Percentiles rank a stretch among this genome's conserved stretches.
These are phyloP conservation scores for Sminthopsis crassicaudata DNA, from an alignment of 2,113 vertebrate genomes.

Conservation along the genomic window DNA sequence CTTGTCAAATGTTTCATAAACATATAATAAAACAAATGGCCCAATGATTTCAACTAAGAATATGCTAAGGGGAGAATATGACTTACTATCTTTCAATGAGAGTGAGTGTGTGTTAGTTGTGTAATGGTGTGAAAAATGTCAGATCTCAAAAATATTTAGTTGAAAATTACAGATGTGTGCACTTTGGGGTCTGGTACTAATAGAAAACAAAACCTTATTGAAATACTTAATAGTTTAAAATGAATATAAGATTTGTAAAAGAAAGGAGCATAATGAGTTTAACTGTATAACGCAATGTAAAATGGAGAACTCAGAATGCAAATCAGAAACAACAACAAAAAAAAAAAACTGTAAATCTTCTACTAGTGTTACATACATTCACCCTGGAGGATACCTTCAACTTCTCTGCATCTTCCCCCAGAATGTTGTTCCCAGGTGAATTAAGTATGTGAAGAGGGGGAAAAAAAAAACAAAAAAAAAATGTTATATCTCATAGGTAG, in stretches of 20 bases:
- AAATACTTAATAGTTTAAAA: conserved; percentile 7
- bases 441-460: conserved; percentile 43
- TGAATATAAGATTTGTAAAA: neutral
- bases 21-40: conserved; percentile 12
- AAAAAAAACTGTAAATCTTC: conserved; percentile 22
- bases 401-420: neutral
- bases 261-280: neutral
- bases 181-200: conserved; percentile 31
- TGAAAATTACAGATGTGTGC: conserved; percentile 43
- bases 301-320: conserved; percentile 41
- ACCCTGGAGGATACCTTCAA: neutral
- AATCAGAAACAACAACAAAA: conserved; percentile 27
- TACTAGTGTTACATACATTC: conserved; percentile 31
- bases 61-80: neutral
- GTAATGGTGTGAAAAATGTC: conserved; percentile 22
- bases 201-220: conserved; percentile 27
- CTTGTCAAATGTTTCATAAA: conserved; percentile 30
- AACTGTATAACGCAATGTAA: neutral
- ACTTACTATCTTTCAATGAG: conserved; percentile 15
- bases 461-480: neutral
- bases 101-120: no score
- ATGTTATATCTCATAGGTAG: neutral
- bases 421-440: conserved; percentile 33
- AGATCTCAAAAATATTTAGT: conserved; percentile 43
- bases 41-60: conserved; percentile 19